A percentile compares a stretch with the other conserved stretches of the same genome.
These are phyloP conservation scores for Thrips palmi DNA, from an alignment of 1,140 invertebrate species.

Conservation along the genomic window DNA sequence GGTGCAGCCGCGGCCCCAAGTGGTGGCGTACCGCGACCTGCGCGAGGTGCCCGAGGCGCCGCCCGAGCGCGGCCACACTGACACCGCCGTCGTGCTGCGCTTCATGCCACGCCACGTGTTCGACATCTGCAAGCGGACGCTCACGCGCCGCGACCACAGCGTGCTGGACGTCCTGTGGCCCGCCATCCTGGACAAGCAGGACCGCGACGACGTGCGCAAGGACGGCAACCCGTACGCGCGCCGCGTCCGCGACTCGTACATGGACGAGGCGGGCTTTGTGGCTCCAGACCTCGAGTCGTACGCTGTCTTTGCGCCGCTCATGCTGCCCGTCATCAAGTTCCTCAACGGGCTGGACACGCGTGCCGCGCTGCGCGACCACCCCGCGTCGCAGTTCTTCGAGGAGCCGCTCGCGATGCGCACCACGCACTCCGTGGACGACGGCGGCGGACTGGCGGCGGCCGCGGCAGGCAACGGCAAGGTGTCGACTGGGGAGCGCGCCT, in stretches of 20 bases:
- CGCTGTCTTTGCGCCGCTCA: constrained; percentile 52
- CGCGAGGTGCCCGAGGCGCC: no score
- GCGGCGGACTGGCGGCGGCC: constrained; percentile 28
- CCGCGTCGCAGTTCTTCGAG: constrained; percentile 34
- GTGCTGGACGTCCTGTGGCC: constrained; percentile 67
- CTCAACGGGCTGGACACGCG: constrained; percentile 45
- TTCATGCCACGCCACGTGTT: constrained; percentile 32
- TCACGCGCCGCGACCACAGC: constrained; percentile 57
- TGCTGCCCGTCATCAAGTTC: constrained; percentile 59
- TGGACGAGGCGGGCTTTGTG: constrained; percentile 47
- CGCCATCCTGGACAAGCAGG: constrained; percentile 48
- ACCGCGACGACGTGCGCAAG: constrained; percentile 4
- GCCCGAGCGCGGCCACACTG: constrained; percentile 18
- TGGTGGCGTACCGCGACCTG: no score
- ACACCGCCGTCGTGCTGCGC: constrained; percentile 20
- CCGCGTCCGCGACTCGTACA: constrained; percentile 21
- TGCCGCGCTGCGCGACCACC: constrained; percentile 38
- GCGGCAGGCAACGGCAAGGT: no score
- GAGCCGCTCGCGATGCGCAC: constrained; percentile 18
- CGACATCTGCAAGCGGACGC: constrained; percentile 43
- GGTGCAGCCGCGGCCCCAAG: no score
- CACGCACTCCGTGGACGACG: constrained; percentile 14
- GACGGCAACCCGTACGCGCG: constrained; percentile 5
- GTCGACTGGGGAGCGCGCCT: no score
- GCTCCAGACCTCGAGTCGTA: constrained; percentile 72